Evolutionary conservation across 2,113 vertebrate species (phyloP).

Genomic region (Eclectus roratus): DNA sequence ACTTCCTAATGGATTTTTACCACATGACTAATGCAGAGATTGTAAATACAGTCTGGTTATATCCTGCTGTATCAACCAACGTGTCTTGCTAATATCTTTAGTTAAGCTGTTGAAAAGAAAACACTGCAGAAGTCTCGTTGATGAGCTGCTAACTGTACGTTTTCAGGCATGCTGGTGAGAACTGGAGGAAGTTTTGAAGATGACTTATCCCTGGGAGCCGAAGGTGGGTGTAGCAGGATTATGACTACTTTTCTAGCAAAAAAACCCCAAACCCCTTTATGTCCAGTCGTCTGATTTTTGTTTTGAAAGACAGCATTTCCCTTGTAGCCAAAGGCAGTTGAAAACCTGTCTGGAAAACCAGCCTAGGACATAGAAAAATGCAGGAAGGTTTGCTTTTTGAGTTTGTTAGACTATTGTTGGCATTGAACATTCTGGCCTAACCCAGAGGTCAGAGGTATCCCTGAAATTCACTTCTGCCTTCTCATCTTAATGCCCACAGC

Average conservation of each 20-base stretch:
- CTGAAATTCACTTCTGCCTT: not conserved
- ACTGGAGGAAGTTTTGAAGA: conserved; percentile 99
- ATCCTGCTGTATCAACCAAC: not conserved
- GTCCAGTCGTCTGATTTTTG: conserved; percentile 6
- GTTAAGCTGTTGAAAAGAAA: not conserved
- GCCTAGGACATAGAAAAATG: not conserved
- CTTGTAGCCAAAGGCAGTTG: not conserved
- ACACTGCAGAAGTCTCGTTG: not conserved
- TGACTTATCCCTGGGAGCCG: conserved; percentile 96
- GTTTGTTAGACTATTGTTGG: not conserved
- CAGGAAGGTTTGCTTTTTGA: not conserved
- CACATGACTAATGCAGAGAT: not conserved
- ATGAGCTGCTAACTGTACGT: conserved; percentile 24
- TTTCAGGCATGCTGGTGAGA: conserved; percentile 83
- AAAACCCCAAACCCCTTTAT: not conserved
- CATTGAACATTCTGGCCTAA: not conserved
- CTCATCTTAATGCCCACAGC: not conserved
- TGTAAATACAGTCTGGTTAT: not conserved
- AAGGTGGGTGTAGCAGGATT: conserved; percentile 82
- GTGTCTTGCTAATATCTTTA: not conserved
- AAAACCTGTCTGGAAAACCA: not conserved
- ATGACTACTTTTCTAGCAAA: not conserved
- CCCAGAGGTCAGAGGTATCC: not conserved
- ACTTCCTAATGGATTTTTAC: not conserved
- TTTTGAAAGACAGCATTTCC: not conserved